These are phyloP conservation scores for Chloroclysta siterata DNA, from an alignment of 2,888 invertebrate genomes.

Conservation along the genomic window DNA sequence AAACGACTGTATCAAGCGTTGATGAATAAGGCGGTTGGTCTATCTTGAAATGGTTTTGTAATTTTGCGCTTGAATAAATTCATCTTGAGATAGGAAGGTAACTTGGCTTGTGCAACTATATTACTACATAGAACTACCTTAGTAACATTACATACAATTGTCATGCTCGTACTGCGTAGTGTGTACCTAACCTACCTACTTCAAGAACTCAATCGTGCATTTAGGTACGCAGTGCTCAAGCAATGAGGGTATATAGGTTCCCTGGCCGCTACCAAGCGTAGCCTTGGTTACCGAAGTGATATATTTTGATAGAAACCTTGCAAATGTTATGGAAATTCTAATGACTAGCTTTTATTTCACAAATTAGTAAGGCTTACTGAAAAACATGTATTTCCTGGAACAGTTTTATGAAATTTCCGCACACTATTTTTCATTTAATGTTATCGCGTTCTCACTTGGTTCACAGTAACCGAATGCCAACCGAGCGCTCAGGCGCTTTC, in stretches of 20 bases:
- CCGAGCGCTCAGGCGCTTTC: too few relatives aligned
- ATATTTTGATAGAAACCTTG: too few relatives aligned
- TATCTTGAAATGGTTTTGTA: not conserved
- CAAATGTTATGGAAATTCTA: too few relatives aligned
- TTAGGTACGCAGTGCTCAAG: not conserved
- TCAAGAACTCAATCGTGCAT: slow-evolving; percentile 2
- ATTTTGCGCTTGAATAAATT: slow-evolving; percentile 1
- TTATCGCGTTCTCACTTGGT: too few relatives aligned
- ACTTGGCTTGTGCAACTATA: slow-evolving; percentile 1
- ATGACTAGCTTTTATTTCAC: too few relatives aligned
- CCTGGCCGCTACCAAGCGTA: not conserved
- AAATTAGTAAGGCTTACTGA: too few relatives aligned
- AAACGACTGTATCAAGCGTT: not conserved
- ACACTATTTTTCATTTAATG: too few relatives aligned
- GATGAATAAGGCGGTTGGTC: not conserved
- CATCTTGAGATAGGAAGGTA: slow-evolving; percentile 1
- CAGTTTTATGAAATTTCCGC: too few relatives aligned
- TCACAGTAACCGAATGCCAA: too few relatives aligned
- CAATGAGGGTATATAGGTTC: not conserved
- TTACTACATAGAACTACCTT: not conserved
- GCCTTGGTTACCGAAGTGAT: too few relatives aligned
- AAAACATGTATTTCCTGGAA: too few relatives aligned
- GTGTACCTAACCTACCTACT: too few relatives aligned
- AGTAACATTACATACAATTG: slow-evolving; percentile 3
- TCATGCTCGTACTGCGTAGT: not conserved